Evolutionary conservation across 2,888 invertebrate species (phyloP).

Genomic region (Rhorus exstirpatorius): DNA sequence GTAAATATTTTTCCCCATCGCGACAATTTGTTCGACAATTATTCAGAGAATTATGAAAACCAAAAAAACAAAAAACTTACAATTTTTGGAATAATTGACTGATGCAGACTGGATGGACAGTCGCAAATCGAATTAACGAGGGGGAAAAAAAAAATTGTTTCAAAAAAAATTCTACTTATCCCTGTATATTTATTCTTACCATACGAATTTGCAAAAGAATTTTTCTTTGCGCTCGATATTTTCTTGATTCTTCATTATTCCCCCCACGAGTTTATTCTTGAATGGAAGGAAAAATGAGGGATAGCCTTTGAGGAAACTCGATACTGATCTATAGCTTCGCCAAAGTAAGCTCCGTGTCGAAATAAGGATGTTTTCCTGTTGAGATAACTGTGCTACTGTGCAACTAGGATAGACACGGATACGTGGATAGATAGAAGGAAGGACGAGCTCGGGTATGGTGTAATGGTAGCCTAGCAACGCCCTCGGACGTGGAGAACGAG

Average conservation of each 20-base stretch:
- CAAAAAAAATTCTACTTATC: no score
- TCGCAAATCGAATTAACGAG: no score
- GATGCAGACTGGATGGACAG: no score
- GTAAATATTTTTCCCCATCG: neutral
- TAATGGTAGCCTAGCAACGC: constrained; percentile 85
- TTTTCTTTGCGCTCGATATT: no score
- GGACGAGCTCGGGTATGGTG: constrained; percentile 24
- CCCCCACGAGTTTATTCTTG: no score
- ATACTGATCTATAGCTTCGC: neutral
- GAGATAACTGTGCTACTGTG: constrained; percentile 66
- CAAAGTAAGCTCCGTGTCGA: constrained; percentile 4
- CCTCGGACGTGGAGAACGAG: constrained; percentile 74
- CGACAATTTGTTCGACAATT: neutral
- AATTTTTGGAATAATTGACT: no score
- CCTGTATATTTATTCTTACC: no score
- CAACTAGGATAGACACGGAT: constrained; percentile 68
- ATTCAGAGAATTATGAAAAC: neutral
- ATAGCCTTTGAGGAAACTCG: neutral
- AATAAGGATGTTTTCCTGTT: constrained; percentile 46
- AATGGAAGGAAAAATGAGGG: neutral
- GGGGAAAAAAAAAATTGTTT: no score
- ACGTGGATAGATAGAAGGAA: constrained; percentile 50
- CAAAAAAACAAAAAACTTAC: no score
- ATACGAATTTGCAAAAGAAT: no score
- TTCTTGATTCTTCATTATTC: no score